phyloP scores from a whole-genome alignment of 2,888 invertebrate genomes.

The Sarcophaga rosellei region DNA sequence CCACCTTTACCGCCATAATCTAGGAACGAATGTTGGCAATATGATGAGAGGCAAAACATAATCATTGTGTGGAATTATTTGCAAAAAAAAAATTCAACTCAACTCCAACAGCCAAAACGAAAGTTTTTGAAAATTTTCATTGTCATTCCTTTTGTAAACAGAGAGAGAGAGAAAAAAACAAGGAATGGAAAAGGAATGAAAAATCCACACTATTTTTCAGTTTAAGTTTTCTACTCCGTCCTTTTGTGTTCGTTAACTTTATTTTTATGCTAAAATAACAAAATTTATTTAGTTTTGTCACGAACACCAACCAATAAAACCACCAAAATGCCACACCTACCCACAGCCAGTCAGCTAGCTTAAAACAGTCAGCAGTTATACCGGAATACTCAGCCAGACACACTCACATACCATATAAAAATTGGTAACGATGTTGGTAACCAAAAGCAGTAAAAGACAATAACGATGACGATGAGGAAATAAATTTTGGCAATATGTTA shows the following conservation, averaged over 20 bases:
- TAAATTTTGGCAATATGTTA: constrained; percentile 61
- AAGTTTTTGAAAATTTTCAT: constrained; percentile 42
- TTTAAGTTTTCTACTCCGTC: too few relatives aligned
- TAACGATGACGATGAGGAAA: constrained; percentile 49
- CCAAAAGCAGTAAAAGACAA: background rate
- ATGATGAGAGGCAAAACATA: constrained; percentile 1
- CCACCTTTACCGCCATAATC: background rate
- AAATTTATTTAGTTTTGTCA: constrained; percentile 68
- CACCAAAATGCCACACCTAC: constrained; percentile 55
- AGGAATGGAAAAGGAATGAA: constrained; percentile 23
- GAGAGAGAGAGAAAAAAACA: background rate
- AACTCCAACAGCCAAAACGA: background rate
- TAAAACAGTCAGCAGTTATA: background rate
- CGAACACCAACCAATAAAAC: constrained; percentile 63
- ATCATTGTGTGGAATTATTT: constrained; percentile 7
- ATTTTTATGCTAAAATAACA: constrained; percentile 63
- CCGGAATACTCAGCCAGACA: background rate
- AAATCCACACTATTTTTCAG: constrained; percentile 47
- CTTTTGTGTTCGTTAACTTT: constrained; percentile 23
- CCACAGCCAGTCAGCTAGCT: background rate
- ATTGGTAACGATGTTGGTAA: background rate
- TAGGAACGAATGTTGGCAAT: background rate
- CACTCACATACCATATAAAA: background rate
- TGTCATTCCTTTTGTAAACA: constrained; percentile 61
- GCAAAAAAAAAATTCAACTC: constrained; percentile 6